Conservation (phyloP, 2,113 vertebrate species). For the Neolamprologus caudopunctatus region DNA sequence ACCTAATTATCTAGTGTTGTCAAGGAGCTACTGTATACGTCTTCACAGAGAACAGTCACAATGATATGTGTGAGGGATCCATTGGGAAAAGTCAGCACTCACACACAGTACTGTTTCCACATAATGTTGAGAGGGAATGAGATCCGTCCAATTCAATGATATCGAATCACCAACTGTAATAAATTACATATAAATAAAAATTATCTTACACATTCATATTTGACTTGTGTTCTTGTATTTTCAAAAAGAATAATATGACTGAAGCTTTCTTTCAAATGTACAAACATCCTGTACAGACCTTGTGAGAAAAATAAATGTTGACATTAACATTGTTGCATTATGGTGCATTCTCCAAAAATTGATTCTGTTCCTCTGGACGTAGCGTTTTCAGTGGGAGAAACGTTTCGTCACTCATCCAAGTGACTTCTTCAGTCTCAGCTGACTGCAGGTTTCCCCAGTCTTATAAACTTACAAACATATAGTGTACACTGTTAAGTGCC, state of each 20-base stretch:
- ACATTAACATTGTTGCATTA: background rate
- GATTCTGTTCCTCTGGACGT: background rate
- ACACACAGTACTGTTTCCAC: background rate
- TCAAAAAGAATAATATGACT: background rate
- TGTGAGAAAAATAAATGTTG: background rate
- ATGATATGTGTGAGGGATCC: background rate
- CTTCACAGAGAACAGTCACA: background rate
- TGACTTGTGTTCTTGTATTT: background rate
- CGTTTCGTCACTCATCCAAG: background rate
- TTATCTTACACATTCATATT: background rate
- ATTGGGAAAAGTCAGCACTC: background rate
- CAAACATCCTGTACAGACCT: background rate
- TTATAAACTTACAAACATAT: background rate
- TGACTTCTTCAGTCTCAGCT: background rate
- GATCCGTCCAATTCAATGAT: background rate
- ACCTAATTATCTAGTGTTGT: background rate
- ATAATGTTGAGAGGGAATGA: background rate
- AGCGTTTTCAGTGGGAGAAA: background rate
- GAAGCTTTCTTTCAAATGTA: background rate
- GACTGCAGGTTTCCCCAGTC: background rate
- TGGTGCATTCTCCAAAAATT: background rate
- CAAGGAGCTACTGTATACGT: background rate
- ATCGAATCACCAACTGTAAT: background rate
- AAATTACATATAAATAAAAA: background rate
- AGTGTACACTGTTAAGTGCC: background rate